Evolutionary conservation across 2,888 invertebrate species (phyloP), one percentile per base, ranked within the genome.

Genomic region (Xanthia togata): DNA sequence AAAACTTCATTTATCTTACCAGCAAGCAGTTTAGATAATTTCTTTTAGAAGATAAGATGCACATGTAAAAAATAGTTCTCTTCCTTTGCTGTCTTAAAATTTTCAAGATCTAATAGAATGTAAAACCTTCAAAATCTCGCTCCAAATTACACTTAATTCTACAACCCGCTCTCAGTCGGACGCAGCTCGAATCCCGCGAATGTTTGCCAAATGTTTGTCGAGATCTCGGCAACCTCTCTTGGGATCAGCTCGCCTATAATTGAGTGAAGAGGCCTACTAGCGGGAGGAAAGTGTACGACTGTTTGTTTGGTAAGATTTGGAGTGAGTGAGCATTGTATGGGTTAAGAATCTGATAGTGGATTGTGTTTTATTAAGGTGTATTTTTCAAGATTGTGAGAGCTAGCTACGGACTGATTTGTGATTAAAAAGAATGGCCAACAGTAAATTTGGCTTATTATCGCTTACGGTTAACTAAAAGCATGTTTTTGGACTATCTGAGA

Each of bases 201-300:
- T 79, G 38, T 77, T 79, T 62, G 38, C 26, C 57, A 57, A 77
- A 74, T 84, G 79, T 85, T 82, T 82, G 74, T 68, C 62, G 63
- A 80, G 71, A 74, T 83, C 73, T 59, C 60, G 59, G 35, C 41
- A 31, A 14, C 57, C 44, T 65, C 78, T 65, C 86, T 23, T 26
- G 78, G 67, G 81, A 80, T 70, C 67, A 55, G 41, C 76, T 64
- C 64, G 71, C 63, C 47, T 67, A 74, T 78, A 80, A 85, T 83
- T 80, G 80, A 86, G 68, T 70, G 55, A 55, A 83, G 76, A 59
- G 50, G 70, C 64, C 57, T 67, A 73, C 53, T 63, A 35, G 17
- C 14, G 23, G n/a, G 44, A 35, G 23, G 2, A 44, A 57, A 57
- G 35, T 59, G 26, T 35, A 35, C 73, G 14, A 44, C n/a, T 78